A percentile compares a stretch with the other conserved stretches of the same genome.
phyloP scores from a whole-genome alignment of 2,113 vertebrate species.

The Ptilonorhynchus violaceus region DNA sequence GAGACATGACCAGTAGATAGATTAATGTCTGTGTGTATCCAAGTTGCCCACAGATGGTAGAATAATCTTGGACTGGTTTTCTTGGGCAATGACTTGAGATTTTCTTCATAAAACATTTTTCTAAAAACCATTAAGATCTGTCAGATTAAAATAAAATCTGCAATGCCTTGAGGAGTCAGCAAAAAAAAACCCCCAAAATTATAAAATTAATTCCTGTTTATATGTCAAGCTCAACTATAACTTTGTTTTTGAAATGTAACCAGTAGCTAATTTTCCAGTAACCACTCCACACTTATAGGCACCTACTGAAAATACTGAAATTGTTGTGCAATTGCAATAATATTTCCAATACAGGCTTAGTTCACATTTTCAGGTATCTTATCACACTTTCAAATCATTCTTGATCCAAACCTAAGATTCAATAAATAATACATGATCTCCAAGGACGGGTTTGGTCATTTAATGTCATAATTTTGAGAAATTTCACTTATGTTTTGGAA shows the following conservation, averaged over 20 bases:
- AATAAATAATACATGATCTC: neutral
- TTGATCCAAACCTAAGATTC: neutral
- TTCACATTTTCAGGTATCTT: neutral
- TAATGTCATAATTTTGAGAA: neutral
- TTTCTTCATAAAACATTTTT: constrained; percentile 41
- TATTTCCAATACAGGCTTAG: neutral
- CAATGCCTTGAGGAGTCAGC: neutral
- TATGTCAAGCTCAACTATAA: neutral
- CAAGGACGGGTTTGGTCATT: neutral
- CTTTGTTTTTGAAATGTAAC: neutral
- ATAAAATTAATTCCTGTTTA: neutral
- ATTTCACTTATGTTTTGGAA: neutral
- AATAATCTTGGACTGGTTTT: constrained; percentile 50
- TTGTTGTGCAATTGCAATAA: neutral
- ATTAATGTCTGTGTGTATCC: constrained; percentile 46
- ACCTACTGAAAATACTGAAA: neutral
- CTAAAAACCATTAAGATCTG: constrained; percentile 38
- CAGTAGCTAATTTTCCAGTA: neutral
- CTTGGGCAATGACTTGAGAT: constrained; percentile 37
- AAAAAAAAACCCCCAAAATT: neutral
- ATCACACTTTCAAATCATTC: neutral
- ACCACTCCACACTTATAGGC: neutral
- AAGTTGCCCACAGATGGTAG: constrained; percentile 53
- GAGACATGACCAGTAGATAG: constrained; percentile 51
- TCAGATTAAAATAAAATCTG: constrained; percentile 48